phyloP scores from a whole-genome alignment of 2,888 invertebrate genomes.

The Bursaphelenchus okinawaensis region DNA sequence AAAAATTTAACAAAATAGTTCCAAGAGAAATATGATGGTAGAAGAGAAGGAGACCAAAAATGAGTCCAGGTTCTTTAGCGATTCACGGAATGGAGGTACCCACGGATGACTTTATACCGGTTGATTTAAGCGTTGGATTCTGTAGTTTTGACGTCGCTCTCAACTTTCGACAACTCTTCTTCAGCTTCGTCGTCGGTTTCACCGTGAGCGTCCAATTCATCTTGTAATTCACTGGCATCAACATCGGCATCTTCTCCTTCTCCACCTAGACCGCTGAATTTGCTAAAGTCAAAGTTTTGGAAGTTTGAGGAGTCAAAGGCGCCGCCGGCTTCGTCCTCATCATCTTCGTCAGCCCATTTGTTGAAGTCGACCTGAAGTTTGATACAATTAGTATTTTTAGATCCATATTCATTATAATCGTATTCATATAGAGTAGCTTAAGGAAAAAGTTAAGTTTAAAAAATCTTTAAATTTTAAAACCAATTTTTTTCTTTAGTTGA shows the following conservation, averaged over 20 bases:
- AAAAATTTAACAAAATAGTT: too few relatives aligned
- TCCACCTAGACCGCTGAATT: background rate
- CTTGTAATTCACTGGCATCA: background rate
- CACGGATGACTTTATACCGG: background rate
- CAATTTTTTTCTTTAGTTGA: too few relatives aligned
- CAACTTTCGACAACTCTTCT: background rate
- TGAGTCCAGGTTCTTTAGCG: background rate
- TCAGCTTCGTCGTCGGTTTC: background rate
- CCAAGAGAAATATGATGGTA: background rate
- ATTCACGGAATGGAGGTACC: background rate
- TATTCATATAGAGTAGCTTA: background rate
- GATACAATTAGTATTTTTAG: background rate
- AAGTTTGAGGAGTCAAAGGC: background rate
- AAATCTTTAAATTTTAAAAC: background rate
- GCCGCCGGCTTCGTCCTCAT: slow-evolving; percentile 1
- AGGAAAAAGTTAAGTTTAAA: background rate
- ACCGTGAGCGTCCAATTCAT: background rate
- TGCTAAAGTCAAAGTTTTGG: background rate
- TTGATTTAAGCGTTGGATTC: background rate
- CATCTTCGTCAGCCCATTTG: slow-evolving; percentile 10
- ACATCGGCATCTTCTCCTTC: background rate
- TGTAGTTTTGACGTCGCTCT: background rate
- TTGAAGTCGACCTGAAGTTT: slow-evolving; percentile 3
- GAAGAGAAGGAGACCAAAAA: background rate
- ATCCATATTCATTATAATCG: background rate